These are phyloP conservation scores for Cryptotermes secundus DNA, from an alignment of 1,140 invertebrate genomes.

Conservation along the genomic window DNA sequence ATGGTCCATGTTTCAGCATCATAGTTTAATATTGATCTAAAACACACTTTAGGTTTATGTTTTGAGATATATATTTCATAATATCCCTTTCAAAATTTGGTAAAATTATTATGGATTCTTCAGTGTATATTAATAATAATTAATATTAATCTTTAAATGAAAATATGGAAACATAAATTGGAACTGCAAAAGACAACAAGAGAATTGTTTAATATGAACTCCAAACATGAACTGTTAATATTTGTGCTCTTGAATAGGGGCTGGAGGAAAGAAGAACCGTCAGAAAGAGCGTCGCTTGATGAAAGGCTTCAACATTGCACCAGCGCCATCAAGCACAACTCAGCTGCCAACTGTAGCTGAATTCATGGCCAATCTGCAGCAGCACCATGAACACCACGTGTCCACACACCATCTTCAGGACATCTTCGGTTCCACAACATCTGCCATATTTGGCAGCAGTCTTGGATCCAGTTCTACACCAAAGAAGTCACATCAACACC, in stretches of 20 bases:
- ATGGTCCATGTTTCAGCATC: no score
- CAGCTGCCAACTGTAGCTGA: constrained; percentile 72
- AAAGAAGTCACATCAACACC: constrained; percentile 44
- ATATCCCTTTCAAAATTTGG: no score
- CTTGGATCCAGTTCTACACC: constrained; percentile 45
- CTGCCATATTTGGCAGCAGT: constrained; percentile 48
- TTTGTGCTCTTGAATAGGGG: constrained; percentile 54
- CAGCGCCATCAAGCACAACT: constrained; percentile 58
- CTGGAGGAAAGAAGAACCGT: constrained; percentile 89
- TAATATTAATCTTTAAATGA: no score
- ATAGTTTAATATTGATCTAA: no score
- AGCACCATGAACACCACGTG: constrained; percentile 44
- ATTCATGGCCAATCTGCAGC: constrained; percentile 67
- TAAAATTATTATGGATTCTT: no score
- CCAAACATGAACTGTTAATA: no score
- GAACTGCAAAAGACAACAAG: no score
- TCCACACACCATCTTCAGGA: constrained; percentile 52
- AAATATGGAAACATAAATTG: no score
- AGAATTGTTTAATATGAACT: no score
- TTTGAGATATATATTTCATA: no score
- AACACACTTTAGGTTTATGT: no score
- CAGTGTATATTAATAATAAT: no score
- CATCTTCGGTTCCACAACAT: constrained; percentile 51
- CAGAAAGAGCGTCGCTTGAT: constrained; percentile 88
- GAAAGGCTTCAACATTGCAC: constrained; percentile 91